These are phyloP conservation scores for Okapia johnstoni DNA, from an alignment of 2,113 vertebrate genomes.

Conservation along the genomic window DNA sequence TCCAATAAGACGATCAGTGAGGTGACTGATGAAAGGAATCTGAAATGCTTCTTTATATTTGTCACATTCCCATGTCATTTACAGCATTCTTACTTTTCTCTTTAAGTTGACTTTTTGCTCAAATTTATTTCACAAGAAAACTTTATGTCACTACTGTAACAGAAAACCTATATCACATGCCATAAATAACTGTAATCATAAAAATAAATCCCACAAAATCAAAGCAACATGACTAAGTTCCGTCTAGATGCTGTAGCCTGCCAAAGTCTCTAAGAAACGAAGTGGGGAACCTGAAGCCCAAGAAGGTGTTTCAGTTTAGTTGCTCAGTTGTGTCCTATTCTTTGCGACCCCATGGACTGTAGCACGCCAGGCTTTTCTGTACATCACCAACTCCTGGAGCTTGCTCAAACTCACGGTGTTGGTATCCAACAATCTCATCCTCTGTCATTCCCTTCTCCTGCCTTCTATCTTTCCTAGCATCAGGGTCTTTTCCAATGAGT, in stretches of 20 bases:
- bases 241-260: not conserved
- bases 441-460: not conserved
- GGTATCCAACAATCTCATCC: not conserved
- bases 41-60: not conserved
- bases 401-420: not conserved
- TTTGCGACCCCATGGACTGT: not conserved
- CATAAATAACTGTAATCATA: conserved; percentile 28
- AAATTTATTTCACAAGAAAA: conserved; percentile 13
- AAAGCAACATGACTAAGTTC: conserved; percentile 22
- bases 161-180: not conserved
- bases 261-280: not conserved
- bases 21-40: not conserved
- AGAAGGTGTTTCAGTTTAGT: not conserved
- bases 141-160: not conserved
- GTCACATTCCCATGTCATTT: not conserved
- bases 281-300: not conserved
- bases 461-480: not conserved
- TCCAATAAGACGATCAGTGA: not conserved
- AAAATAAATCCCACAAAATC: conserved; percentile 43
- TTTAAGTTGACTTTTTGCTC: conserved; percentile 9
- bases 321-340: not conserved
- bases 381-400: not conserved
- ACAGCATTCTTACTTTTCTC: not conserved
- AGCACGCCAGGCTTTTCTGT: not conserved
- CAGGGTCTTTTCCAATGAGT: not conserved